Evolutionary conservation across 2,888 invertebrate species (phyloP).

Genomic region (Himalopsyche tibetana): DNA sequence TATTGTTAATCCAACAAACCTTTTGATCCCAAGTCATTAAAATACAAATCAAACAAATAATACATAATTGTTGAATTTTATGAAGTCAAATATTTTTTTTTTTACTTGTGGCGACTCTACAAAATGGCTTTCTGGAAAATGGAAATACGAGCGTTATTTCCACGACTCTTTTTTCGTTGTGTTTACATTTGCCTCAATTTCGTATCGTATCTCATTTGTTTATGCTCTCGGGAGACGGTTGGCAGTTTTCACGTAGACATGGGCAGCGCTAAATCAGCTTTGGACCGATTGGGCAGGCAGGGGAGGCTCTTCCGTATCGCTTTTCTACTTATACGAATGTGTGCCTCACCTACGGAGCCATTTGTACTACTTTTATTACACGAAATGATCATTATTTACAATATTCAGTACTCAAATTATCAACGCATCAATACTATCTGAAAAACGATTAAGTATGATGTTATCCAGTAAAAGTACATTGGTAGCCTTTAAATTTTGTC

Average conservation of each 20-base stretch:
- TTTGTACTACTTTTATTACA: background rate
- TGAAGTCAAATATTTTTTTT: background rate
- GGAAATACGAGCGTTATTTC: constrained; percentile 65
- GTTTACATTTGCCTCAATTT: constrained; percentile 66
- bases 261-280: constrained; percentile 66
- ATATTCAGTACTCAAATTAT: no score
- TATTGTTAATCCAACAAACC: no score
- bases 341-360: background rate
- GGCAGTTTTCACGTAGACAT: constrained; percentile 66
- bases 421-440: no score
- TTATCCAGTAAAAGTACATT: no score
- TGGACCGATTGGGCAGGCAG: constrained; percentile 53
- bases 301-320: constrained; percentile 32
- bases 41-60: no score
- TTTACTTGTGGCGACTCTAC: constrained; percentile 54
- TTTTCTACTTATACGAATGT: constrained; percentile 25
- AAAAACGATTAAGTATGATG: no score
- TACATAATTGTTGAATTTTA: no score
- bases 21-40: no score
- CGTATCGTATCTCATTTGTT: constrained; percentile 66
- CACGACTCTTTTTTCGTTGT: constrained; percentile 63
- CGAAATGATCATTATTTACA: background rate
- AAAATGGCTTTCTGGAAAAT: constrained; percentile 63
- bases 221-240: constrained; percentile 66
- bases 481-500: no score